A percentile compares a stretch with the other conserved stretches of the same genome.
Evolutionary conservation across 1,140 invertebrate species (phyloP).

Genomic region (Drosophila neocordata): DNA sequence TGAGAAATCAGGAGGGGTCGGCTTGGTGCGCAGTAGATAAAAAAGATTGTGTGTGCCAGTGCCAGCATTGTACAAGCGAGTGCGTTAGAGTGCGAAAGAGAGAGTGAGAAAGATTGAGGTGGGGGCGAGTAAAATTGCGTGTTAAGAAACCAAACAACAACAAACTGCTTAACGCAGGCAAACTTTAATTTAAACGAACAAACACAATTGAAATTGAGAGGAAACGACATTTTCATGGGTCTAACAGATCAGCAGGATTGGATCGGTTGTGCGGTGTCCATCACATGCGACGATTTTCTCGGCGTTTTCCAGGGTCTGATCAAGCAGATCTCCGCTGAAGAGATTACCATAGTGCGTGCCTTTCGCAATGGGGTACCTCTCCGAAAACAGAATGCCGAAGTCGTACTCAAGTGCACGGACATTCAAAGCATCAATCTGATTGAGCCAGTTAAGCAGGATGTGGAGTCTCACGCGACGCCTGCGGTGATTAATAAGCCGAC

Average conservation of each 20-base stretch:
- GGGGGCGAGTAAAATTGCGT: slow-evolving; percentile 61
- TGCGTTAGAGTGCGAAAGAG: too few species aligned
- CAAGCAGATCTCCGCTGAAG: slow-evolving; percentile 87
- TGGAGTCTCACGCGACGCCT: slow-evolving; percentile 51
- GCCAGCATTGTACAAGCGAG: neutral
- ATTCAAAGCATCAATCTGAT: slow-evolving; percentile 72
- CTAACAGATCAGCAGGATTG: slow-evolving; percentile 80
- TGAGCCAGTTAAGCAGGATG: slow-evolving; percentile 63
- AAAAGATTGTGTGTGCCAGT: slow-evolving; percentile 35
- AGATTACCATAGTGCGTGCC: slow-evolving; percentile 89
- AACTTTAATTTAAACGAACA: slow-evolving; percentile 25
- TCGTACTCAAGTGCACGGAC: slow-evolving; percentile 84
- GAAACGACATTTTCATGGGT: slow-evolving; percentile 58
- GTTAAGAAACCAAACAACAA: slow-evolving; percentile 57
- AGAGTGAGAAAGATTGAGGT: neutral
- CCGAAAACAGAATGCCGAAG: slow-evolving; percentile 84
- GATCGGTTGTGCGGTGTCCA: slow-evolving; percentile 80
- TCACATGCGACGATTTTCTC: slow-evolving; percentile 73
- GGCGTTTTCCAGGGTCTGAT: slow-evolving; percentile 89
- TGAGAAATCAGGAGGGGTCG: slow-evolving; percentile 28
- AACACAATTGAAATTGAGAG: slow-evolving; percentile 16
- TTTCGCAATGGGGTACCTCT: slow-evolving; percentile 91
- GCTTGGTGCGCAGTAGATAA: slow-evolving; percentile 52
- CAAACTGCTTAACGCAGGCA: slow-evolving; percentile 59
- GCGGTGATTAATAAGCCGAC: slow-evolving; percentile 79